Conservation (phyloP, 2,888 invertebrate species). For the Celastrina argiolus region DNA sequence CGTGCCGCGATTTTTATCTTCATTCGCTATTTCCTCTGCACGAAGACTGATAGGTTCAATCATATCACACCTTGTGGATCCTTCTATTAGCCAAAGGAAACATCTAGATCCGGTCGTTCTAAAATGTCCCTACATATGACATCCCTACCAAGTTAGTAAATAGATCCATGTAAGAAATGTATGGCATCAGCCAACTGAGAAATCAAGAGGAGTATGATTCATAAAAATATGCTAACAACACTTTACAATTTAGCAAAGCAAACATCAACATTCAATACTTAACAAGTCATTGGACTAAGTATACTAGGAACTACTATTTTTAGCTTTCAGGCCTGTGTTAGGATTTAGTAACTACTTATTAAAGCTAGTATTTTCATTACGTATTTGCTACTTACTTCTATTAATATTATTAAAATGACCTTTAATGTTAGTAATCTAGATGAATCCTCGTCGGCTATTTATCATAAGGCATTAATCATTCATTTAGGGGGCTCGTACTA, state of each 20-base stretch:
- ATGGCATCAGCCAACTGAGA: neutral
- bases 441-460: conserved; percentile 1
- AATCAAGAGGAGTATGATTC: neutral
- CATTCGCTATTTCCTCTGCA: conserved; percentile 33
- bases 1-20: conserved; percentile 25
- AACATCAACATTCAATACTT: neutral
- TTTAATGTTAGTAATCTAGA: neutral
- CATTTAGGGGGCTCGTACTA: conserved; percentile 36
- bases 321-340: no score
- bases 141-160: no score
- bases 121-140: no score
- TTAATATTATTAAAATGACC: neutral
- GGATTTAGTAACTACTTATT: no score
- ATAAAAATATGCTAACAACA: neutral
- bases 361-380: no score
- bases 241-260: neutral
- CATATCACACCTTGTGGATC: conserved; percentile 33
- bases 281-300: neutral
- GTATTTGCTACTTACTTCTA: no score
- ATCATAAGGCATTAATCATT: conserved; percentile 20
- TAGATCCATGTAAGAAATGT: neutral
- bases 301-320: neutral
- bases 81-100: conserved; percentile 30
- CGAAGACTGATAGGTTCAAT: conserved; percentile 37
- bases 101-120: conserved; percentile 22